Conservation (phyloP, 2,888 invertebrate genomes). For the Apantesis nais region DNA sequence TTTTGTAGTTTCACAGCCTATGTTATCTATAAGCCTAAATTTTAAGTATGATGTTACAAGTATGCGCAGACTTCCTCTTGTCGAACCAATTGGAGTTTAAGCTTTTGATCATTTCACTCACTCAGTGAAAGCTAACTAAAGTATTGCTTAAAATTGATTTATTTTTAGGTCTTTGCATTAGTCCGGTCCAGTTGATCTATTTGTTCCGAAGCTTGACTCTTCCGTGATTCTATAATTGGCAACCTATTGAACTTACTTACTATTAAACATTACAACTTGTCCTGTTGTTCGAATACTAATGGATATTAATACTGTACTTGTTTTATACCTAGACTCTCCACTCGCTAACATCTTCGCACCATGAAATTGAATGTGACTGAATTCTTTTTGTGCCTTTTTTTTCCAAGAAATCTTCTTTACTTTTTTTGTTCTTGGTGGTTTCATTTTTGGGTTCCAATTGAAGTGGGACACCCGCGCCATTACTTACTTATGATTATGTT, state of each 20-base stretch:
- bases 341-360: slow-evolving; percentile 61
- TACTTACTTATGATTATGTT: not conserved
- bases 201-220: too few species aligned
- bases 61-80: not conserved
- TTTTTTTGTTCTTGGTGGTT: not conserved
- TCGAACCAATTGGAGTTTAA: not conserved
- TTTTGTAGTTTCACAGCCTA: too few species aligned
- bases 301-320: not conserved
- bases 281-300: not conserved
- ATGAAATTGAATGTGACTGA: slow-evolving; percentile 63
- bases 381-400: slow-evolving; percentile 50
- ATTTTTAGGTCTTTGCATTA: too few species aligned
- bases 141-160: too few species aligned
- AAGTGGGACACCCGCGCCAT: not conserved
- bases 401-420: slow-evolving; percentile 9
- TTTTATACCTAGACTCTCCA: slow-evolving; percentile 54
- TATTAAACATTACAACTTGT: not conserved
- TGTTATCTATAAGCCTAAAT: too few species aligned
- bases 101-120: not conserved
- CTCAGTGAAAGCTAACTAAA: not conserved
- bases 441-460: not conserved
- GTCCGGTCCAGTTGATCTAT: too few species aligned
- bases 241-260: too few species aligned
- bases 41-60: too few species aligned
- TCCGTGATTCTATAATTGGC: too few species aligned